A percentile compares a stretch with the other conserved stretches of the same genome.
Conservation (phyloP, 2,888 invertebrate genomes). For the Clitarchus hookeri region DNA sequence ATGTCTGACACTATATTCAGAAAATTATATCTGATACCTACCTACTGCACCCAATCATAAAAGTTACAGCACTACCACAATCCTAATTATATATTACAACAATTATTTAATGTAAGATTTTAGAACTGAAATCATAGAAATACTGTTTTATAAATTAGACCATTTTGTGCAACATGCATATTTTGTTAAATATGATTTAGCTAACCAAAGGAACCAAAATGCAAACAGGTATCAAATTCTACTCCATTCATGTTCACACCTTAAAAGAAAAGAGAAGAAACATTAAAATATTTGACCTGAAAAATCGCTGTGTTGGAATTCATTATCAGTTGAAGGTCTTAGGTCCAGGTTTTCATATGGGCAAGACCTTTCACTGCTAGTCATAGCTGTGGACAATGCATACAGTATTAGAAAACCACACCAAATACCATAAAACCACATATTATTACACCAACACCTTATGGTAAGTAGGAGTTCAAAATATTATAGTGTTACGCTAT, state of each 20-base stretch:
- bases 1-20: too few species aligned
- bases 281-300: constrained; percentile 48
- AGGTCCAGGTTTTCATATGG: constrained; percentile 41
- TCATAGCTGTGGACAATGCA: constrained; percentile 38
- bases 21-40: too few species aligned
- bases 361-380: constrained; percentile 40
- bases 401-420: constrained; percentile 27
- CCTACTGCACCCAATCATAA: too few species aligned
- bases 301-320: constrained; percentile 51
- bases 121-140: neutral
- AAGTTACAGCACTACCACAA: too few species aligned
- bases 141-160: neutral
- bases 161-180: neutral
- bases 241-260: neutral
- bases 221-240: neutral
- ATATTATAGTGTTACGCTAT: neutral
- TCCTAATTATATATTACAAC: too few species aligned
- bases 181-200: neutral
- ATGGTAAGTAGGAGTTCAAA: neutral
- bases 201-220: neutral
- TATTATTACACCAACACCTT: neutral
- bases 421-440: neutral
- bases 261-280: constrained; percentile 22
- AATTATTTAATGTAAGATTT: too few species aligned
- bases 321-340: constrained; percentile 46